Base-by-base conservation (phyloP, 92 coral and sea anemone species). In the Porites lobata region DNA sequence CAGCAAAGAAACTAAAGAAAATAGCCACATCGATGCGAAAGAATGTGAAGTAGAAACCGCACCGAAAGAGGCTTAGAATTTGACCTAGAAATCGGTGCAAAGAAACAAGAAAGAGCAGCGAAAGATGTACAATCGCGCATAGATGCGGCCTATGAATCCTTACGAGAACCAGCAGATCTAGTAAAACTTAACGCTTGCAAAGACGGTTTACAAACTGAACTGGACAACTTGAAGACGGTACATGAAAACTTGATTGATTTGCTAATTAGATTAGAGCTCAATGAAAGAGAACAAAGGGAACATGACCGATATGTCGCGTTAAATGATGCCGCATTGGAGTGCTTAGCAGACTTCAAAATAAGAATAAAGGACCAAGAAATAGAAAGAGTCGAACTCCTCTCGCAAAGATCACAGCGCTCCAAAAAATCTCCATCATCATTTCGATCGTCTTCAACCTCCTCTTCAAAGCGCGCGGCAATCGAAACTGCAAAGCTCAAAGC, bases 361-460 rank as follows among this genome's bases (percentile, higher is more conserved):
- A 38, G 57, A 62, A 87, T 80, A 2, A 72, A 65, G 6, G 82
- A 87, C 24, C 69, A 59, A 18, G 81, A 87, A 80, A 19, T 76
- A 57, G 85, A 86, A n/a, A 69, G 90, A 17, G 63, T 18, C 1
- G 70, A 87, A 29, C 50, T 87, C 26, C 11, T 80, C 6, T 87
- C 82, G 18, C 87, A 87, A 58, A 80, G 9, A 80, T 87, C 91
- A 51, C 24, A 18, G 1, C 87, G 76, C 47, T 87, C 91, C 20
- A 65, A 10, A 2, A 24, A 10, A 50, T 50, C 58, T 0, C 9
- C 75, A 21, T 43, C 67, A 18, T 80, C 86, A 17, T 9, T 21
- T 71, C 77, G 58, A 13, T 47, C 80, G 9, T 22, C 63, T 11
- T 71, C 86, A 24, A 80, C 86, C 3, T 43, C 91, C 14, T 85